phyloP scores from a whole-genome alignment of 2,797 vertebrate species.

The Xiphophorus birchmanni region DNA sequence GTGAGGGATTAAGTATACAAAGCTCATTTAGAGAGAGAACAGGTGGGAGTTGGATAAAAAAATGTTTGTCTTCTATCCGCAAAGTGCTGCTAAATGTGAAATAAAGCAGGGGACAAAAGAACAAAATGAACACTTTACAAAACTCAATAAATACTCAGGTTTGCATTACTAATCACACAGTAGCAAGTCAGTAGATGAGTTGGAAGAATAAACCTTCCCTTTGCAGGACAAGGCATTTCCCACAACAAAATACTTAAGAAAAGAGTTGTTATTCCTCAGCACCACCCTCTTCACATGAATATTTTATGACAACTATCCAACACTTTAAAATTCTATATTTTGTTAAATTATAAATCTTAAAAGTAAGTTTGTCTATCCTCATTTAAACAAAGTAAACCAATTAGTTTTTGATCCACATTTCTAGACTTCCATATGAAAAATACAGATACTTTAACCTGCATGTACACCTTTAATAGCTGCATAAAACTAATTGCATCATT shows the following conservation, averaged over 20 bases:
- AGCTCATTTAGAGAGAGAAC: slow-evolving; percentile 54
- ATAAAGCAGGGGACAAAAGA: not conserved
- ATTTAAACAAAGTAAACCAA: not conserved
- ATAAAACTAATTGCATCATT: not conserved
- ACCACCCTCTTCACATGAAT: not conserved
- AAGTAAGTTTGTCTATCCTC: not conserved
- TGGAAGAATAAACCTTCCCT: not conserved
- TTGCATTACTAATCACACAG: not conserved
- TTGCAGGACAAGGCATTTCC: not conserved
- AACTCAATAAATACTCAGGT: not conserved
- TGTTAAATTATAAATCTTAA: not conserved
- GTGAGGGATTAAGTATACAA: slow-evolving; percentile 43
- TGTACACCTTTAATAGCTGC: not conserved
- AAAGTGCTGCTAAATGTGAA: not conserved
- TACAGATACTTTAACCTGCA: not conserved
- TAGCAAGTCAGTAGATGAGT: not conserved
- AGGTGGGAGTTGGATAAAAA: slow-evolving; percentile 36
- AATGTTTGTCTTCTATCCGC: slow-evolving; percentile 46
- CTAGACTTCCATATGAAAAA: not conserved
- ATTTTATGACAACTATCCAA: not conserved
- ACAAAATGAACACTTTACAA: not conserved
- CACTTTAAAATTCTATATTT: not conserved
- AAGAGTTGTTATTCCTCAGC: not conserved
- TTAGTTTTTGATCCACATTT: not conserved
- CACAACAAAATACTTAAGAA: not conserved